Evolutionary conservation across 2,888 invertebrate species (phyloP).

Genomic region (Atherix ibis): DNA sequence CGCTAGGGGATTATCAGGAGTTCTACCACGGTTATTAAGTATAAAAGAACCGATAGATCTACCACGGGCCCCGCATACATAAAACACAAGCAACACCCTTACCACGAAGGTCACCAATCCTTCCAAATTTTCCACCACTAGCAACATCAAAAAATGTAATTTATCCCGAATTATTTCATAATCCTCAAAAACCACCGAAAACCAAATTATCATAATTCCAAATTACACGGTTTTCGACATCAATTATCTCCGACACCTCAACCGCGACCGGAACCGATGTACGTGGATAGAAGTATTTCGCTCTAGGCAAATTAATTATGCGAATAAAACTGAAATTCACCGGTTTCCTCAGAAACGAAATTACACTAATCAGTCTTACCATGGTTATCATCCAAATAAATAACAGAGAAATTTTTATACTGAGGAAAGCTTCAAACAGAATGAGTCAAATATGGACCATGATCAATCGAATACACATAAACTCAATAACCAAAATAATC

Average conservation of each 20-base stretch:
- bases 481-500: background rate
- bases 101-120: background rate
- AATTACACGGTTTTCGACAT: too few species aligned
- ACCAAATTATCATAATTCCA: too few species aligned
- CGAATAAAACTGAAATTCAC: background rate
- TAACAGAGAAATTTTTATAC: background rate
- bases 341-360: background rate
- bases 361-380: background rate
- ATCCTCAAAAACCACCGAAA: conserved; percentile 1
- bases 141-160: background rate
- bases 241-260: background rate
- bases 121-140: background rate
- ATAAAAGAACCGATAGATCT: conserved; percentile 7
- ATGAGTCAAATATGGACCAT: background rate
- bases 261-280: background rate
- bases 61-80: conserved; percentile 5
- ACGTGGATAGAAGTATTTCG: background rate
- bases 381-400: background rate
- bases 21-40: conserved; percentile 4
- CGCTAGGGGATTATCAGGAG: conserved; percentile 5
- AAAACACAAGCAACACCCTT: background rate
- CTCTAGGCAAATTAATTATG: background rate
- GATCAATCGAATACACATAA: background rate
- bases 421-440: too few species aligned
- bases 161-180: background rate